A percentile compares a stretch with the other conserved stretches of the same genome.
phyloP scores from a whole-genome alignment of 2,113 vertebrate genomes.

The Gobio gobio region DNA sequence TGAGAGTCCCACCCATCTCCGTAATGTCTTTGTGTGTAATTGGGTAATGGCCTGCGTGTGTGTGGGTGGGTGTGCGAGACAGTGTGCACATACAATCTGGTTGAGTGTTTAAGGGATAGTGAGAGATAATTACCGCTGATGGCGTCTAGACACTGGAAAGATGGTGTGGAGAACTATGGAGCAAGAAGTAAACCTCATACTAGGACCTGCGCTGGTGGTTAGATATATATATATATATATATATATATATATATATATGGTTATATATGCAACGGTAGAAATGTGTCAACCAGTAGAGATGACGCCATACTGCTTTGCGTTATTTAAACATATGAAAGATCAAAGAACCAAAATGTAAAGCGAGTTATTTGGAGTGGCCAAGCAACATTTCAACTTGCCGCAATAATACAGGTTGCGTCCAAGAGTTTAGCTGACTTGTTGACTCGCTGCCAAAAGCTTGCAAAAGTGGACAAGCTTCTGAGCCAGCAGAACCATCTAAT shows the following conservation, averaged over 20 bases:
- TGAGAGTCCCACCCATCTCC: constrained; percentile 41
- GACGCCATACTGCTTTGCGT: neutral
- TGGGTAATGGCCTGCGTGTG: constrained; percentile 29
- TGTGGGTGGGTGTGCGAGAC: neutral
- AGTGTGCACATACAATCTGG: constrained; percentile 32
- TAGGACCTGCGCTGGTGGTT: neutral
- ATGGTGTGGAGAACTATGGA: constrained; percentile 17
- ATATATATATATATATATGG: no score
- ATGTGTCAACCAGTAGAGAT: neutral
- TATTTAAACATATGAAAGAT: neutral
- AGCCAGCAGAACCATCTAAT: no score
- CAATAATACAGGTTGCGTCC: neutral
- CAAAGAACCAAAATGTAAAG: neutral
- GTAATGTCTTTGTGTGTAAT: constrained; percentile 41
- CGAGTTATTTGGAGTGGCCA: neutral
- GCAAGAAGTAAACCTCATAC: constrained; percentile 10
- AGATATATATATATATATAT: no score
- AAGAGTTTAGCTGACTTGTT: no score
- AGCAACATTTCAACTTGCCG: neutral
- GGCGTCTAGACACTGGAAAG: constrained; percentile 45
- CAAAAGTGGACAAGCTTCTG: no score
- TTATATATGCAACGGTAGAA: neutral
- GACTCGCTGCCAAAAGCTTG: no score
- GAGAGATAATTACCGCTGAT: constrained; percentile 44
- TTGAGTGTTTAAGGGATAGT: constrained; percentile 47